A percentile compares a stretch with the other conserved stretches of the same genome.
Conservation (phyloP, 2,797 vertebrate species). For the Oreochromis mossambicus region DNA sequence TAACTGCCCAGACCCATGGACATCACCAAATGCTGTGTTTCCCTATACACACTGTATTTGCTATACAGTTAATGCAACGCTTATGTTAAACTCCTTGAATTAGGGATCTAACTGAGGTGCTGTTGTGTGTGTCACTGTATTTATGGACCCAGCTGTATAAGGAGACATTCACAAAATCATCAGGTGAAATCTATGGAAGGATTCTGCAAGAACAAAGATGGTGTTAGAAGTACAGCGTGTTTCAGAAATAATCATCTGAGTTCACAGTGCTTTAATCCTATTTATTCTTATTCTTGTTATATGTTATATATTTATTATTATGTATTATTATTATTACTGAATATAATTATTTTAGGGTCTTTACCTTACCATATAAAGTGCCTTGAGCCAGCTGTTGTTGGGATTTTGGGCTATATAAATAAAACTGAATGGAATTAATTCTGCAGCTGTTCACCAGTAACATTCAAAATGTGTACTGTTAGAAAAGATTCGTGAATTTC, state of each 20-base stretch:
- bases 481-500: not conserved
- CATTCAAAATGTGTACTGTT: not conserved
- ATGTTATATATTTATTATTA: not conserved
- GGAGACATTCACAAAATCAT: not conserved
- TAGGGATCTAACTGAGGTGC: not conserved
- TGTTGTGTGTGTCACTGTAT: not conserved
- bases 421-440: not conserved
- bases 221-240: not conserved
- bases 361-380: not conserved
- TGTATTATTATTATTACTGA: not conserved
- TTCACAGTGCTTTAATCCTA: not conserved
- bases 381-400: not conserved
- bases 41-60: not conserved
- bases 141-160: not conserved
- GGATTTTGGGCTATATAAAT: not conserved
- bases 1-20: fast-evolving
- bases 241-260: not conserved
- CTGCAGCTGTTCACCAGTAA: not conserved
- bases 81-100: not conserved
- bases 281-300: not conserved
- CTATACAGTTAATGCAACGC: not conserved
- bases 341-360: not conserved
- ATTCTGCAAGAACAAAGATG: not conserved
- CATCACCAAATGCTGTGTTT: not conserved
- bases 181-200: not conserved